Evolutionary conservation across 2,888 invertebrate species (phyloP), one percentile per base, ranked within the genome.

Genomic region (Melikaiella ostensackeni): DNA sequence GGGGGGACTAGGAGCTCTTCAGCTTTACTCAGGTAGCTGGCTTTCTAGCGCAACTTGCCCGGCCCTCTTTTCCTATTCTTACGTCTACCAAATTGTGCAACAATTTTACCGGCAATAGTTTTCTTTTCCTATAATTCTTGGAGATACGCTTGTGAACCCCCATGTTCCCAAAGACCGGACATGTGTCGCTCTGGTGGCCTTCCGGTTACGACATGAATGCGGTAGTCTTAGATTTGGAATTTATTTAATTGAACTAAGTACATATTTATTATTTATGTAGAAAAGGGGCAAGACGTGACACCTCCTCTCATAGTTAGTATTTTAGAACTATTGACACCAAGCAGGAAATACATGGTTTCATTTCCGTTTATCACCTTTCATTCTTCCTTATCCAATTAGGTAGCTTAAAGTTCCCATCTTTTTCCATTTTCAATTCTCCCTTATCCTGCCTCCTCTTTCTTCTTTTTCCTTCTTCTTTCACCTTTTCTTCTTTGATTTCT

Each of bases 41-140:
- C 57, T 24, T 57, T 24, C 57, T 57, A 57, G 57, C 57, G 13
- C 57, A 57, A 57, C 57, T 13, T 57, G 11, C 21, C 11, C 57
- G 24, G 13, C 57, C 24, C 57, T 24, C 21, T 13, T 57, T 24
- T 57, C 24, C 57, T 24, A 50, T n/a, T 24, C 57, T 57, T 57
- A 24, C 57, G 57, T 57, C 11, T 57, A 57, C 24, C 24, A 24
- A 57, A 57, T 57, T 57, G 24, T 57, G 57, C 57, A 57, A 57
- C 24, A 21, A 57, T 24, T 57, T 57, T 24, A 57, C 57, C 13
- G 24, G 21, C 24, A 24, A 21, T 24, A 57, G 57, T 57, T 24
- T 57, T 8, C 57, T 57, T 57, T 50, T 57, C 57, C 24, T 57
- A 24, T 57, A 13, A 57, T 24, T 24, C 57, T 5, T 24, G 13